Percentiles rank a stretch among this genome's conserved stretches.
Conservation (phyloP, 2,113 vertebrate species). For the Dicrurus megarhynchus region DNA sequence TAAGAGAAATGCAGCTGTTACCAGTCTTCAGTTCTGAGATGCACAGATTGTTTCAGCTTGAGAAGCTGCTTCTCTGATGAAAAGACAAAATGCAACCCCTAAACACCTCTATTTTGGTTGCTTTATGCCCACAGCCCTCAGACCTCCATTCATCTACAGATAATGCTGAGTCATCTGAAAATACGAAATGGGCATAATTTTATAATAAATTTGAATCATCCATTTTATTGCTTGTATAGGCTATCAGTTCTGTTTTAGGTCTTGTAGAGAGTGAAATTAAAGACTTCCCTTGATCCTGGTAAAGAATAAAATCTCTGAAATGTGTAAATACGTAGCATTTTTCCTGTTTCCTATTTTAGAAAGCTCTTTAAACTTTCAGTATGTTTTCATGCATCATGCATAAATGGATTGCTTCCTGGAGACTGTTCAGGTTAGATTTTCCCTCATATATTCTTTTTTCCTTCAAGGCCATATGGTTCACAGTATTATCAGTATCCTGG, state of each 20-base stretch:
- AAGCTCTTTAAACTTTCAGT: neutral
- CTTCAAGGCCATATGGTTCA: neutral
- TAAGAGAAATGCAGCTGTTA: neutral
- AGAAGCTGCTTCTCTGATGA: neutral
- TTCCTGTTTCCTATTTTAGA: constrained; percentile 6
- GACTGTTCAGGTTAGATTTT: neutral
- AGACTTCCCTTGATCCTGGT: neutral
- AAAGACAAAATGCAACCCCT: neutral
- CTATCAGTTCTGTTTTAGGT: neutral
- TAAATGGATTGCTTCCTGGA: constrained; percentile 1
- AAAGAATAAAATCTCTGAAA: neutral
- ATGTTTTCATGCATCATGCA: neutral
- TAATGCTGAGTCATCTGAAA: neutral
- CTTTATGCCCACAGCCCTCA: neutral
- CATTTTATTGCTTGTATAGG: neutral
- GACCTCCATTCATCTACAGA: neutral
- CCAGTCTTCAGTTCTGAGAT: neutral
- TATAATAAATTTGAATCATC: neutral
- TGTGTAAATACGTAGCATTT: neutral
- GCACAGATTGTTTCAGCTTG: neutral
- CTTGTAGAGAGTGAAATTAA: neutral
- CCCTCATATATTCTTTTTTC: neutral
- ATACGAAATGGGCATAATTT: neutral
- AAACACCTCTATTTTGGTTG: neutral
- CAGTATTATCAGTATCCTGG: neutral